Evolutionary conservation across 2,113 vertebrate genomes (phyloP).

Genomic region (Syngnathoides biaculeatus): DNA sequence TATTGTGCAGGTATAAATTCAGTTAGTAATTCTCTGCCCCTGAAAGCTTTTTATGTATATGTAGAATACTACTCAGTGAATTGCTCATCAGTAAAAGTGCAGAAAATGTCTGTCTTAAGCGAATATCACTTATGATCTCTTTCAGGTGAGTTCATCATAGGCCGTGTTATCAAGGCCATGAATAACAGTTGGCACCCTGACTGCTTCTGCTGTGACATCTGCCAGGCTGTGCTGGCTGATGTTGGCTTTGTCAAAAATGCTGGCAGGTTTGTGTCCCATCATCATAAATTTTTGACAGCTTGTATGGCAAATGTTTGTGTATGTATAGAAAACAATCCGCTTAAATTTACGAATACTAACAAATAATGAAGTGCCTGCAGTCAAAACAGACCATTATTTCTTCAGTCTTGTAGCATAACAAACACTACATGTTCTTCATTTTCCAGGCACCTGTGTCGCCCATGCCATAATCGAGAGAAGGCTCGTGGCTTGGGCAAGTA

Average conservation of each 20-base stretch:
- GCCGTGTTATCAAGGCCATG: constrained; percentile 99
- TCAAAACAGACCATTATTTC: constrained; percentile 10
- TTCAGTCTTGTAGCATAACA: constrained; percentile 12
- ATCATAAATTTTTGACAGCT: constrained; percentile 27
- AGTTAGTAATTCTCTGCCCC: too few species aligned
- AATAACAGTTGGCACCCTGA: constrained; percentile 99
- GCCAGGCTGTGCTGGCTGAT: constrained; percentile 88
- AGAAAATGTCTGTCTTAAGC: not conserved
- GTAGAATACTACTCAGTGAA: too few species aligned
- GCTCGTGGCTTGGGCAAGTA: constrained; percentile 95
- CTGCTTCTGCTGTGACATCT: constrained; percentile 96
- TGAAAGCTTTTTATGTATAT: too few species aligned
- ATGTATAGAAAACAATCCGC: constrained; percentile 11
- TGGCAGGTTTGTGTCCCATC: constrained; percentile 80
- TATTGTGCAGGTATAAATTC: too few species aligned
- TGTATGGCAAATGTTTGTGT: constrained; percentile 22
- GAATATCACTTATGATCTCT: constrained; percentile 35
- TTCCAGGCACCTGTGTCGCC: constrained; percentile 90
- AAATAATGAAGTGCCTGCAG: constrained; percentile 16
- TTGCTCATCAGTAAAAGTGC: not conserved
- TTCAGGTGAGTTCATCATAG: constrained; percentile 96
- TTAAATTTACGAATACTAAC: not conserved
- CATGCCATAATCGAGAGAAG: constrained; percentile 97
- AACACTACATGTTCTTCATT: constrained; percentile 1
- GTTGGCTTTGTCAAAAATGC: constrained; percentile 99